Base-by-base conservation (phyloP, 2,888 invertebrate species). In the Trichopria drosophilae region DNA sequence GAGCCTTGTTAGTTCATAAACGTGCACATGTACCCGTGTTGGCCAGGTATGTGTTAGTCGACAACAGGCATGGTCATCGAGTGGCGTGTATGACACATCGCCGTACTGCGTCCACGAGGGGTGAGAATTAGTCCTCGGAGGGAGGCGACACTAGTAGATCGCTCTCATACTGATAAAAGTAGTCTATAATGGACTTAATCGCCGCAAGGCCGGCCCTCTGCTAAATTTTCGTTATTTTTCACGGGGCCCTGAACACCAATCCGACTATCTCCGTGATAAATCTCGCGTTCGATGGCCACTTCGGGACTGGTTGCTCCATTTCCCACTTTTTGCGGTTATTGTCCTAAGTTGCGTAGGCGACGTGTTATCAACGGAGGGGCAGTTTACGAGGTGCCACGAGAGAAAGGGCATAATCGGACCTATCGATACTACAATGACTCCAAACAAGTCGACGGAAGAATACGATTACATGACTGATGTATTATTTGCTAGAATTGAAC, bases 161-260 rank as follows among this genome's bases (percentile, higher is more conserved):
- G 73, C 73, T 74, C 73, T 71, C 74, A 75, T 68, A 70, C 73
- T 72, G 74, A 75, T 75, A 75, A 72, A 16, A 34, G 10, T 64
- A 66, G 65, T 44, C 51, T 68, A 73, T 73, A 74, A 73, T 73
- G 68, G 70, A 67, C 71, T 71, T 74, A 73, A 75, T 75, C 73
- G 73, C 62, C 70, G 63, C 67, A 67, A 65, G 65, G 59, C 59
- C 59, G 59, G 66, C 67, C 65, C 65, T 50, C 59, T 64, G 56
- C 65, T 65, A 67, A 71, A 69, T 73, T 73, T 74, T 73, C 72
- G 72, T 73, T 72, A 71, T 72, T 72, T 70, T 73, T 70, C 68
- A 16, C 23, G 9, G n/a, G 19, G 15, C 51, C 16, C 19, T 46
- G 16, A 34, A 18, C 18, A 15, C 34, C 31, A n/a, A n/a, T n/a